Evolutionary conservation across 92 coral and sea anemone genomes (phyloP).

Genomic region (Palythoa grandiflora): DNA sequence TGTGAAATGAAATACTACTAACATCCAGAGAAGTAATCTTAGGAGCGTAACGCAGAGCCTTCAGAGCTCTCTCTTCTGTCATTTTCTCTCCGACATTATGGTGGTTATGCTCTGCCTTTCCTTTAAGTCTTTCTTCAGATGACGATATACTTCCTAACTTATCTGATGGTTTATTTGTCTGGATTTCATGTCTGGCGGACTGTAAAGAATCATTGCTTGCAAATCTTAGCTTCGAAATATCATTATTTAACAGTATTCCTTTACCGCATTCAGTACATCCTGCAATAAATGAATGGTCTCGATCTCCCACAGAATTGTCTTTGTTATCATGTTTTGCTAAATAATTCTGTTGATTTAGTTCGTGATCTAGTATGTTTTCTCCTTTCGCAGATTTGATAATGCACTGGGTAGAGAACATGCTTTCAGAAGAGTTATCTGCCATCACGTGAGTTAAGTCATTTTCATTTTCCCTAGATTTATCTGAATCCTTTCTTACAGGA

Average conservation of each 20-base stretch:
- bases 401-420: neutral
- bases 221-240: neutral
- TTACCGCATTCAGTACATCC: neutral
- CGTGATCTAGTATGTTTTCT: neutral
- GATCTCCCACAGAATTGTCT: neutral
- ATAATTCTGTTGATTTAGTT: neutral
- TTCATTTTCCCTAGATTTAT: neutral
- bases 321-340: neutral
- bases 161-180: neutral
- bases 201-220: neutral
- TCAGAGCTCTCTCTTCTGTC: neutral
- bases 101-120: neutral
- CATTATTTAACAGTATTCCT: neutral
- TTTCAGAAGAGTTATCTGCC: neutral
- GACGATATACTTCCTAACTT: neutral
- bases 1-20: slow-evolving; percentile 69
- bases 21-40: slow-evolving; percentile 74
- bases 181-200: neutral
- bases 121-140: neutral
- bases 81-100: neutral
- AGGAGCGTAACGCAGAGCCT: slow-evolving; percentile 45
- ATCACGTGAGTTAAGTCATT: neutral
- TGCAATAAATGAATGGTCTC: neutral
- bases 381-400: neutral
- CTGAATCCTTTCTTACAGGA: neutral